Percentiles rank a stretch among this genome's conserved stretches.
phyloP scores from a whole-genome alignment of 2,797 vertebrate species.

The Anguilla pacifica region DNA sequence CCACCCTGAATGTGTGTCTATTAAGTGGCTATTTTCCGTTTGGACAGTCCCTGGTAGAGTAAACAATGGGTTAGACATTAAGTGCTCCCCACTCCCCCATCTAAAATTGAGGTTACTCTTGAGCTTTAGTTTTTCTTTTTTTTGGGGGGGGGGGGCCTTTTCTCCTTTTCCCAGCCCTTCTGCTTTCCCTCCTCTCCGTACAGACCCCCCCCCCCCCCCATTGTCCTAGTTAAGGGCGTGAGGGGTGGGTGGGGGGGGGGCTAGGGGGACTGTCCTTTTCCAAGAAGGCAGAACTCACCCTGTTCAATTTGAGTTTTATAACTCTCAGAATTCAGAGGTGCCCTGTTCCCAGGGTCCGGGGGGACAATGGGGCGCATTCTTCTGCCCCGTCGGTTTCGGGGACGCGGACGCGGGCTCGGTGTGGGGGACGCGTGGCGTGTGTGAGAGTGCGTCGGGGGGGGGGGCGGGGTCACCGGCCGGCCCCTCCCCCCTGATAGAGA shows the following conservation, averaged over 20 bases:
- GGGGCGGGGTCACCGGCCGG: constrained; percentile 27
- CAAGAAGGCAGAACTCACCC: constrained; percentile 19
- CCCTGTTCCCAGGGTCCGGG: constrained; percentile 64
- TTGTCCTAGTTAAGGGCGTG: constrained; percentile 34
- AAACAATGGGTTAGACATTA: constrained; percentile 28
- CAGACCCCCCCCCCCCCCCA: constrained; percentile 17
- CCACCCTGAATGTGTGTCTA: background rate
- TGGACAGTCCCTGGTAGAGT: background rate
- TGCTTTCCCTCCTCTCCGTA: constrained; percentile 14
- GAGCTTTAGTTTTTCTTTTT: constrained; percentile 3
- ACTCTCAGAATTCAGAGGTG: constrained; percentile 41
- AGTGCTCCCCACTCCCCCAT: background rate
- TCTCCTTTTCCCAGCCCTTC: constrained; percentile 26
- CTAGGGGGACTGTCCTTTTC: constrained; percentile 28
- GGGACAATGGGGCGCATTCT: constrained; percentile 67
- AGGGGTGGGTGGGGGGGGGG: too few species aligned
- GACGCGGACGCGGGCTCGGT: constrained; percentile 39
- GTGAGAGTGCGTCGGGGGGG: background rate
- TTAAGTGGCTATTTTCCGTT: background rate
- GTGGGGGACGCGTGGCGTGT: constrained; percentile 20
- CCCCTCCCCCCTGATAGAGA: constrained; percentile 48
- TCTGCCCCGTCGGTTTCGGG: constrained; percentile 35
- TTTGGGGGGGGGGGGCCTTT: background rate
- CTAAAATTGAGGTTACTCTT: constrained; percentile 39
- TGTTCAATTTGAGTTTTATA: constrained; percentile 41